Evolutionary conservation across 2,113 vertebrate genomes (phyloP), one percentile per base, ranked within the genome.

Genomic region (Dasyornis broadbenti): DNA sequence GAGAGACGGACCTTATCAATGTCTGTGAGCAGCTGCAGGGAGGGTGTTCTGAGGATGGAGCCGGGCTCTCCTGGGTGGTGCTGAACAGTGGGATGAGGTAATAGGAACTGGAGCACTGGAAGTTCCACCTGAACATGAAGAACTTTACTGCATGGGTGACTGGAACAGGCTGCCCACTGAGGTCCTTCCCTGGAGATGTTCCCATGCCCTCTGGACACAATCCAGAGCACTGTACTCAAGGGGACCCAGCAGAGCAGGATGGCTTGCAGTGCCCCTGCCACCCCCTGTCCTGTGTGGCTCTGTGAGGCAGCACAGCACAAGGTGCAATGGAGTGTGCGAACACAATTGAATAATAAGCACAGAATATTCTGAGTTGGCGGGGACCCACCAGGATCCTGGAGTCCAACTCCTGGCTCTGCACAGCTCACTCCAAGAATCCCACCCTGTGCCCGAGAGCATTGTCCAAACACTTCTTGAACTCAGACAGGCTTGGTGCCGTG

Each of bases 361-460:
- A 6, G 11, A 60, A 39, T 11, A 18, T 15, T 1, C 35, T 1
- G 30, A 30, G 35, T 1, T 22, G 49, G 26, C 31, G 56, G 20
- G 17, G 31, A 39, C 19, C 52, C 60, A 20, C 2, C 4, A 30
- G 13, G 7, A 66, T 5, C 33, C 28, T 7, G 0, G 0, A 57
- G 18, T 33, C 10, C 37, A 28, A 0, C 15, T 52, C 15, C 10
- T 10, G 31, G 10, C 47, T 19, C 54, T 70, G n/a, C 56, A 33
- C 54, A 47, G 83, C 11, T 3, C 22, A 28, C 3, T 15, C 15
- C 40, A 40, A 13, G 2, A n/a, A 26, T 30, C 56, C 40, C 28
- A 47, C 28, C n/a, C n/a, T 40, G 20, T 47, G 40, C 40, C 33
- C 6, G 3, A 53, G 56, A 16, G n/a, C 2, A 0, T 18, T 16